Evolutionary conservation across 2,888 invertebrate genomes (phyloP).

Genomic region (Autographa pulchrina): DNA sequence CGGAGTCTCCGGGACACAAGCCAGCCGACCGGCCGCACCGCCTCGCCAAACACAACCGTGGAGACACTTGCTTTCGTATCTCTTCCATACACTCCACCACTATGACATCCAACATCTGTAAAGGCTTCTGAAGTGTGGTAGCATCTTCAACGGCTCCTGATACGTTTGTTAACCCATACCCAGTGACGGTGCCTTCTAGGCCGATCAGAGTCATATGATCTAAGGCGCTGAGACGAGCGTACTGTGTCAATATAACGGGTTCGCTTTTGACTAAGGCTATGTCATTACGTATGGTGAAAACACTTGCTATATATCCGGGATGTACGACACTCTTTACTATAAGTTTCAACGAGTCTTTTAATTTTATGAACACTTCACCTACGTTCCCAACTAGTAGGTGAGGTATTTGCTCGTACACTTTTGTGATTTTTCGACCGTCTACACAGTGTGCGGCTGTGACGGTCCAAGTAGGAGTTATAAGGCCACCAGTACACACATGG

Average conservation of each 20-base stretch:
- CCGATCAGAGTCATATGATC: neutral
- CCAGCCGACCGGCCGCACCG: neutral
- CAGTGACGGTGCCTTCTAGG: neutral
- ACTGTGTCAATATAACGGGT: neutral
- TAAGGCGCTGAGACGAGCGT: neutral
- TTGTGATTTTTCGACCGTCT: neutral
- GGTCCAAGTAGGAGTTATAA: neutral
- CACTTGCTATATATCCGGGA: neutral
- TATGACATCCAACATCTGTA: neutral
- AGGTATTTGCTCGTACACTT: neutral
- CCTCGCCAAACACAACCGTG: neutral
- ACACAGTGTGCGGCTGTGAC: neutral
- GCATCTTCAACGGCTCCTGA: neutral
- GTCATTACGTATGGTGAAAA: neutral
- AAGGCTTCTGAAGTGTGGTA: neutral
- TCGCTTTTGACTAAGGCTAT: neutral
- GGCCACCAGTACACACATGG: neutral
- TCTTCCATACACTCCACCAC: neutral
- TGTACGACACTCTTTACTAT: neutral
- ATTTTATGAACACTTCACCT: neutral
- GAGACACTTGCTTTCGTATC: neutral
- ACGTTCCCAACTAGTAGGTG: neutral
- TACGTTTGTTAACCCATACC: neutral
- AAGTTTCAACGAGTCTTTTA: neutral
- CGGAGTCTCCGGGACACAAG: constrained; percentile 4